Evolutionary conservation across 1,140 invertebrate genomes (phyloP), one percentile per base, ranked within the genome.

Genomic region (Copidosoma floridanum): DNA sequence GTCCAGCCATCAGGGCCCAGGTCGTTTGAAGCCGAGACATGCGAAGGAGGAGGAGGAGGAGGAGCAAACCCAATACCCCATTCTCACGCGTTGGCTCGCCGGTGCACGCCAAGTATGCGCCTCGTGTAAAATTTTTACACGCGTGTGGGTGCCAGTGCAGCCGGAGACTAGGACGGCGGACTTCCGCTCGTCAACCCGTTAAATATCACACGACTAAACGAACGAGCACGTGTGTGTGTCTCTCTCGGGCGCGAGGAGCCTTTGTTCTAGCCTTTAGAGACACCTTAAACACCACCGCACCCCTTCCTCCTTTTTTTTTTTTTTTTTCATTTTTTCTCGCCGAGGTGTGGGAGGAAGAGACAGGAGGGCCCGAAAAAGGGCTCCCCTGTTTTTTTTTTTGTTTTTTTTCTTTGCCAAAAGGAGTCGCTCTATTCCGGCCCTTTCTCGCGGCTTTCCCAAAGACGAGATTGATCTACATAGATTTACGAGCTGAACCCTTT

Each of bases 151-250:
- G 41, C 38, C 12, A 32, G 26, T 43, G 18, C 21, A 46, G 12
- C 23, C 24, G 46, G 14, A 14, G 24, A 24, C 16, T 40, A 59
- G 27, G 52, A 48, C 40, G 20, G 50, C 57, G 40, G 20, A 60
- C 57, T 53, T 60, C 57, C 57, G 57, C 24, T 44, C 48, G 57
- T 6, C 44, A 29, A 37, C 48, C 14, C 23, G 47, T n/a, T 52
- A 59, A 51, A 52, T 44, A 51, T 67, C 61, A 62, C 61, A 62
- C 60, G 63, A n/a, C n/a, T n/a, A n/a, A n/a, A n/a, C n/a, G n/a
- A n/a, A n/a, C 64, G 63, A 58, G 65, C 65, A 65, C 64, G 63
- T 57, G 65, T 58, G n/a, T n/a, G 65, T 60, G 54, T 4, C 32
- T 47, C 8, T 47, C 27, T 14, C 37, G 54, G 16, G 21, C 53